Evolutionary conservation across 2,888 invertebrate genomes (phyloP).

Genomic region (Troilus luridus): DNA sequence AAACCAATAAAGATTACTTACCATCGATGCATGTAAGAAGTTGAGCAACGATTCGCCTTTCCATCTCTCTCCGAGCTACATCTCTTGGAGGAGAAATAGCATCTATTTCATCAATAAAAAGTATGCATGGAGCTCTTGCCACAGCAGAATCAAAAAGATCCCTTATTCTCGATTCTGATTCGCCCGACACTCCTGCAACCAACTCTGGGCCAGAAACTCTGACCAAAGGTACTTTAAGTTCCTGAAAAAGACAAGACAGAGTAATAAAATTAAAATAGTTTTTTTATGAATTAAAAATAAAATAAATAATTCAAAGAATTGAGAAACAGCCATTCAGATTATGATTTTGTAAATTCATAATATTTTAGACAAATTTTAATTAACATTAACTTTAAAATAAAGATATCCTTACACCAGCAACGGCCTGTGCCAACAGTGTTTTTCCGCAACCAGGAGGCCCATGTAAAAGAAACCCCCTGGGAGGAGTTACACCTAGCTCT

Average conservation of each 20-base stretch:
- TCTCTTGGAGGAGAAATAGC: conserved; percentile 93
- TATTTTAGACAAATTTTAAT: too few species aligned
- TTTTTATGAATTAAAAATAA: not conserved
- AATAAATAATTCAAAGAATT: not conserved
- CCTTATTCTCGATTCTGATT: conserved; percentile 93
- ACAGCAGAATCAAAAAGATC: conserved; percentile 90
- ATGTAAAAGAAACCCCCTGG: conserved; percentile 91
- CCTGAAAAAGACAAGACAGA: conserved; percentile 70
- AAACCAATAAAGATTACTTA: conserved; percentile 67
- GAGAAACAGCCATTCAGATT: not conserved
- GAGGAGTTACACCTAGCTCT: conserved; percentile 87
- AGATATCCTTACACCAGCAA: conserved; percentile 78
- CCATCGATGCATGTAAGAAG: conserved; percentile 91
- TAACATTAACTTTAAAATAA: not conserved
- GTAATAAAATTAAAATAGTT: conserved; percentile 10
- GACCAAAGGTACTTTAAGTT: conserved; percentile 86
- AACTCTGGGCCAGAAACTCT: conserved; percentile 93
- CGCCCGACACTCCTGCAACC: conserved; percentile 94
- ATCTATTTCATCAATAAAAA: conserved; percentile 98
- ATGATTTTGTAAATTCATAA: not conserved
- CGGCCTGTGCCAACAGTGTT: conserved; percentile 84
- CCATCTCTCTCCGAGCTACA: conserved; percentile 95
- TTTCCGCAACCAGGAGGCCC: conserved; percentile 98
- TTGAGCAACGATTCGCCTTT: conserved; percentile 94
- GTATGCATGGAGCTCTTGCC: conserved; percentile 81